Base-by-base conservation (phyloP, 1,140 invertebrate species). In the Diprion similis region DNA sequence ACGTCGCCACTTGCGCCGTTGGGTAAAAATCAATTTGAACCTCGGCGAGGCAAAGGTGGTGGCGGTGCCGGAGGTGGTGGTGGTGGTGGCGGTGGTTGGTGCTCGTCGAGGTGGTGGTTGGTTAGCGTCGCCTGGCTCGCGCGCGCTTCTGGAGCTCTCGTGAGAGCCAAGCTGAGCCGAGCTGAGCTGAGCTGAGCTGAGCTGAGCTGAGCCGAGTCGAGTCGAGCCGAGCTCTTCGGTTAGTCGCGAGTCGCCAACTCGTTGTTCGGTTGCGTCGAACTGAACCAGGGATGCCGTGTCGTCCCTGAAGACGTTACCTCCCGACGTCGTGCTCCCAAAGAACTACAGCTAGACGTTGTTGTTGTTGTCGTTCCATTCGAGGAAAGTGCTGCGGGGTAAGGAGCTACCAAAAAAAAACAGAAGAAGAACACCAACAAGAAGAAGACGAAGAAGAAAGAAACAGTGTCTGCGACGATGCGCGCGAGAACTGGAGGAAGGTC, bases 11-110 rank as follows among this genome's bases (percentile, higher is more conserved):
- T 78, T 80, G 75, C 80, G 82, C 73, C 71, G 77, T 81, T 78
- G 78, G 81, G 86, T 86, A 86, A 86, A 86, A 86, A 88, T 87
- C 86, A 87, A 88, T 88, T 88, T 88, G 83, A 82, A 83, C 83
- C 84, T 84, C 84, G 45, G 82, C 84, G 83, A 85, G 83, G 85
- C 78, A 77, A 79, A 71, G 71, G 19, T 76, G 79, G 80, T 80
- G 70, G 70, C 73, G 46, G 47, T 67, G 48, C 70, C 48, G 45
- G 37, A 64, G 24, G 8, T 70, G 3, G 37, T 47, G 8, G n/a
- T 47, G 15, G 15, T 59, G 59, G 17, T 71, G 15, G 47, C 17
- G 46, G 70, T 17, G 66, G 10, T 24, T 48, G 46, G 51, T 65
- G 18, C 18, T 11, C 64, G 71, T 72, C 78, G 79, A 79, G 75